These are phyloP conservation scores for Styela clava DNA, from an alignment of 23 tunicate species.

Conservation along the genomic window DNA sequence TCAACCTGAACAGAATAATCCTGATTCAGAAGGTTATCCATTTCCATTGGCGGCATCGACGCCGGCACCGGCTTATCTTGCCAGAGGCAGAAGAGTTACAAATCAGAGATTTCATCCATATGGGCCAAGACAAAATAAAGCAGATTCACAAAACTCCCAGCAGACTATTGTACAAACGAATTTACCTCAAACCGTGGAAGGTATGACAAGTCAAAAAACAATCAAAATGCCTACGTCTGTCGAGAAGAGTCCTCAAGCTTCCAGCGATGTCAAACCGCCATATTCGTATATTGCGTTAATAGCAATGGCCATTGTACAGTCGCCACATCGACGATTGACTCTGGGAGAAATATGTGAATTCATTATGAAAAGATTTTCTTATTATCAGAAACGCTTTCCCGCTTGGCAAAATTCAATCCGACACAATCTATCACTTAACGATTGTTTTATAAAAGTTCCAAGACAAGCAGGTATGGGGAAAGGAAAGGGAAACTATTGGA, in stretches of 20 bases:
- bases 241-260: not conserved
- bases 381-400: slow-evolving; percentile 1
- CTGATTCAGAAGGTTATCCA: not conserved
- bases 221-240: not conserved
- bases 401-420: slow-evolving; percentile 9
- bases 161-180: not conserved
- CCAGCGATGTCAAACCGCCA: slow-evolving; percentile 2
- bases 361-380: slow-evolving; percentile 4
- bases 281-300: slow-evolving; percentile 7
- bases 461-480: not conserved
- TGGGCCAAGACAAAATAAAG: not conserved
- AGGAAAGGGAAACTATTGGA: slow-evolving; percentile 17
- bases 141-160: not conserved
- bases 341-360: slow-evolving; percentile 15
- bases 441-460: slow-evolving; percentile 9
- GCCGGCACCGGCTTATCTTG: not conserved
- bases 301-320: slow-evolving; percentile 9
- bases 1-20: not conserved
- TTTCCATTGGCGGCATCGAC: not conserved
- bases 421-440: slow-evolving; percentile 8
- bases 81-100: not conserved
- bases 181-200: not conserved
- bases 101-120: slow-evolving; percentile 1
- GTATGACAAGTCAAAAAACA: not conserved
- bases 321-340: not conserved